Percentiles rank a stretch among this genome's conserved stretches.
Evolutionary conservation across 2,113 vertebrate species (phyloP).

Genomic region (Syrrhaptes paradoxus): DNA sequence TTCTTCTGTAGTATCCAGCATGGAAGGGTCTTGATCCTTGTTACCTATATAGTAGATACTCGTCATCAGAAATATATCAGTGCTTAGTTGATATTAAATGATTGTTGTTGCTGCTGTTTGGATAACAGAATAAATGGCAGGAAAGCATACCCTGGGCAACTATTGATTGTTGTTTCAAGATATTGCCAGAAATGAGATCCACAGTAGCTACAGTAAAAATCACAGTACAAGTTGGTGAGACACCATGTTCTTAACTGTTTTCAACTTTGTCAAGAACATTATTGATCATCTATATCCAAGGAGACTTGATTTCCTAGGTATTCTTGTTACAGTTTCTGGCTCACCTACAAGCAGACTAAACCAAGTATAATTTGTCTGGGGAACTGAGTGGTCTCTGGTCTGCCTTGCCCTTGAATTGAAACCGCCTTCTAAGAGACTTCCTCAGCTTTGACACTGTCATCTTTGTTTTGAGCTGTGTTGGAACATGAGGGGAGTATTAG

Average conservation of each 20-base stretch:
- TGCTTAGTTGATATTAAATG: neutral
- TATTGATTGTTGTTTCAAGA: conserved; percentile 23
- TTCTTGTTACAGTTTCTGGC: conserved; percentile 24
- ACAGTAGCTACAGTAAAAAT: neutral
- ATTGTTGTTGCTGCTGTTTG: neutral
- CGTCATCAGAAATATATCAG: neutral
- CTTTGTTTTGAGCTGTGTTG: conserved; percentile 26
- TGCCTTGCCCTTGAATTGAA: conserved; percentile 14
- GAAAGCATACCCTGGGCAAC: neutral
- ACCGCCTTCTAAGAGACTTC: neutral
- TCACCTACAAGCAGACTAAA: neutral
- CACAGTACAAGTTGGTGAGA: neutral
- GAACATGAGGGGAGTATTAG: conserved; percentile 37
- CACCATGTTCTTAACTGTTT: neutral
- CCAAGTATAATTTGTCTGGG: neutral
- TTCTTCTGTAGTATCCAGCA: neutral
- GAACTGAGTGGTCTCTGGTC: neutral
- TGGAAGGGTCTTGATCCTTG: neutral
- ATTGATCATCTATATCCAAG: conserved; percentile 30
- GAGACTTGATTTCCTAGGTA: neutral
- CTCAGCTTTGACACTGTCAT: neutral
- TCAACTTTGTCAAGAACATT: neutral
- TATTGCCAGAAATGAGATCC: neutral
- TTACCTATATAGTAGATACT: neutral
- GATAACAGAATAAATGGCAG: conserved; percentile 5